phyloP scores from a whole-genome alignment of 2,113 vertebrate species.

The Pelecanus crispus region DNA sequence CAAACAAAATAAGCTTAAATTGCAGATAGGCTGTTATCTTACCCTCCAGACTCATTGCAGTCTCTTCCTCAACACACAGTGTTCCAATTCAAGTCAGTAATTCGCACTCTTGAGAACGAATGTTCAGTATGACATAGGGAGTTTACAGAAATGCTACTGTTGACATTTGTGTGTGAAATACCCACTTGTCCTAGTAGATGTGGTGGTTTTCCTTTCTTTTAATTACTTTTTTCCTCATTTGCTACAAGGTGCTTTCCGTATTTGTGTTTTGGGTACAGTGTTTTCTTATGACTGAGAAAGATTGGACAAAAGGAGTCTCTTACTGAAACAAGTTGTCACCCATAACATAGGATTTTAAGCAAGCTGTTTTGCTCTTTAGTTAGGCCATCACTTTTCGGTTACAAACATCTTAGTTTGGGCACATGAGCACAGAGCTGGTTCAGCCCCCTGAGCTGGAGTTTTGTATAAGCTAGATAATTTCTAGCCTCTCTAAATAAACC shows the following conservation, averaged over 20 bases:
- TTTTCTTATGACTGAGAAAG: background rate
- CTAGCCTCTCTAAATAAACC: background rate
- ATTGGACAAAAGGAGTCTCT: background rate
- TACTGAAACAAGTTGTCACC: background rate
- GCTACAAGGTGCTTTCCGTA: background rate
- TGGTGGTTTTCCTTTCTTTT: background rate
- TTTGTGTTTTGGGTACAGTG: background rate
- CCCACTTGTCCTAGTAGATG: background rate
- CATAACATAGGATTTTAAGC: background rate
- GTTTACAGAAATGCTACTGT: background rate
- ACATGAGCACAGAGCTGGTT: background rate
- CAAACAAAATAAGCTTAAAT: background rate
- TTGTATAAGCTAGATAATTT: background rate
- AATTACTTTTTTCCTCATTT: background rate
- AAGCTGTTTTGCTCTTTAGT: background rate
- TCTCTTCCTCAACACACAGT: background rate
- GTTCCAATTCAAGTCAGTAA: background rate
- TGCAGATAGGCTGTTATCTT: background rate
- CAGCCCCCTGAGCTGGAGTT: background rate
- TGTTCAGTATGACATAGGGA: background rate
- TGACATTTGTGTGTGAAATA: background rate
- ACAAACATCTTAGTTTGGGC: background rate
- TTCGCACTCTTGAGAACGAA: background rate
- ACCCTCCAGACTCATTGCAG: background rate
- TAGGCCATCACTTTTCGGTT: background rate